phyloP scores from a whole-genome alignment of 2,113 vertebrate species.

The Marcusenius ussheri region DNA sequence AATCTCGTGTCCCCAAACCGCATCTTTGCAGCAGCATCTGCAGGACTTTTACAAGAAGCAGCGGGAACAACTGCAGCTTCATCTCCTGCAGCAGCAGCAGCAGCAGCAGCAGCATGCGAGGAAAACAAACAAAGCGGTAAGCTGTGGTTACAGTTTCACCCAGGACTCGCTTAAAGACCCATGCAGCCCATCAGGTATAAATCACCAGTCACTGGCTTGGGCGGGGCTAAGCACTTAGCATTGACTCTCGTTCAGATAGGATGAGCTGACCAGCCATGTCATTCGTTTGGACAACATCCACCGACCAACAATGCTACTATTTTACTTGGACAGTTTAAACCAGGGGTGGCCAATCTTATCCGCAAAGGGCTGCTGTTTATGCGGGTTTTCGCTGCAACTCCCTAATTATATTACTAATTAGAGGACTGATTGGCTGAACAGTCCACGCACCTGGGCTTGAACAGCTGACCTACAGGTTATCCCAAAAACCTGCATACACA shows the following conservation, averaged over 20 bases:
- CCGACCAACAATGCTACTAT: neutral
- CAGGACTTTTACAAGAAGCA: conserved; percentile 99
- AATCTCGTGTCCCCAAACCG: neutral
- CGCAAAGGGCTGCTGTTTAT: too few species aligned
- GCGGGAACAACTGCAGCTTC: conserved; percentile 98
- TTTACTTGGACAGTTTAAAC: neutral
- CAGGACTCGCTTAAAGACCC: conserved; percentile 13
- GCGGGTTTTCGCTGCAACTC: too few species aligned
- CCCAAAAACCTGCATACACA: too few species aligned
- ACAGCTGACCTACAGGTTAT: too few species aligned
- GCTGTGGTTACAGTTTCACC: conserved; percentile 52
- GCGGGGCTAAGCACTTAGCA: neutral
- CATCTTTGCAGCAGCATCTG: conserved; percentile 90
- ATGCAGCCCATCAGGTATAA: neutral
- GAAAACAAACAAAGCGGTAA: conserved; percentile 98
- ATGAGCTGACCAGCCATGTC: neutral
- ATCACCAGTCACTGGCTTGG: neutral
- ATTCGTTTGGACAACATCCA: neutral
- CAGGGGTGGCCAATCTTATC: too few species aligned
- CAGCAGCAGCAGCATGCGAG: conserved; percentile 66
- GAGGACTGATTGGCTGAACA: too few species aligned
- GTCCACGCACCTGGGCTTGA: too few species aligned
- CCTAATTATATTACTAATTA: too few species aligned
- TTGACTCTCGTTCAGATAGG: neutral
- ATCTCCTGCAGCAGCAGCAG: conserved; percentile 74